Evolutionary conservation across 2,113 vertebrate genomes (phyloP), one percentile per base, ranked within the genome.

Genomic region (Psittacara wagleri): DNA sequence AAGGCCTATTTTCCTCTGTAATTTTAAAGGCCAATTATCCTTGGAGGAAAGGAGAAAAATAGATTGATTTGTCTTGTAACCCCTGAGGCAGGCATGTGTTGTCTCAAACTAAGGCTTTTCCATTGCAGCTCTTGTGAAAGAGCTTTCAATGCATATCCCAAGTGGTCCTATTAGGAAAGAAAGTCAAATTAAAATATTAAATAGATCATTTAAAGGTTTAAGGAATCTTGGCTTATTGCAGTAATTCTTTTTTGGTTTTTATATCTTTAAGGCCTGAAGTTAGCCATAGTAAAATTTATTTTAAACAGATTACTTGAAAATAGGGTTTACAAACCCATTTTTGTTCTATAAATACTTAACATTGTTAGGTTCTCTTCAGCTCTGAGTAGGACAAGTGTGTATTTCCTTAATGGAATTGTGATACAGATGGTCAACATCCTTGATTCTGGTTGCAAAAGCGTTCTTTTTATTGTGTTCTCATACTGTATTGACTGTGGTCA

Each of bases 61-160:
- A 79, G 92, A 97, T 84, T 96, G 95, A 96, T 97, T 98, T 98
- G 92, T 97, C 96, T 96, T 97, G 97, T 96, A 97, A 82, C 94
- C 90, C 94, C 96, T 39, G 93, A 95, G 92, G 90, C 80, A 91
- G 68, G 91, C 94, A 75, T 92, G 84, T 96, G 88, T 75, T 97
- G 70, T 92, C 95, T 97, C 73, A 92, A 73, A 88, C 86, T 88
- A 52, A 95, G 81, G 79, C 88, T 96, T 95, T 96, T 95, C 73
- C 57, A 28, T 18, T 90, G 88, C 94, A 88, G 0, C 41, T 79
- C 92, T 69, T 20, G 66, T 87, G 75, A 85, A 97, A 95, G 89
- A 93, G 70, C 89, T 95, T 95, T 96, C 92, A 66, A 13, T 91
- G 85, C 79, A 44, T 57, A 7, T 96, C 76, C 91, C 69, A 92